These are phyloP conservation scores for Mycalesis mineus DNA, from an alignment of 2,888 invertebrate species.

Conservation along the genomic window DNA sequence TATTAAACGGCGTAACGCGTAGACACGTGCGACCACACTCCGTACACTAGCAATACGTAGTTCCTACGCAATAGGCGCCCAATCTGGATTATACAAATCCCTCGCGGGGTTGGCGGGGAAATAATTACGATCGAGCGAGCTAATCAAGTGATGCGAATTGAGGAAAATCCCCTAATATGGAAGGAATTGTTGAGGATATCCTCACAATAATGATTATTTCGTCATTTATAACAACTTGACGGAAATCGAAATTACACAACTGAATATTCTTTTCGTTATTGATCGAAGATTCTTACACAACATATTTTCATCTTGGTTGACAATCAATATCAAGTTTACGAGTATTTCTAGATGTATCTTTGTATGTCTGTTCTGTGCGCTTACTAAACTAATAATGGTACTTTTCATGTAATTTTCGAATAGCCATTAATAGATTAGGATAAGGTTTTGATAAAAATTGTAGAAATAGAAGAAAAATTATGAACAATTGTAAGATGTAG, in stretches of 20 bases:
- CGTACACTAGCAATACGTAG: constrained; percentile 53
- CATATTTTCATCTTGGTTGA: no score
- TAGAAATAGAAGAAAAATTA: no score
- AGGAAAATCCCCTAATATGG: constrained; percentile 53
- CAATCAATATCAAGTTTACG: no score
- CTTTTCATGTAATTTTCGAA: no score
- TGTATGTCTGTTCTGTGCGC: no score
- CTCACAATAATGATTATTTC: constrained; percentile 6
- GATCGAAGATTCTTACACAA: no score
- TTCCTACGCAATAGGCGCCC: constrained; percentile 63
- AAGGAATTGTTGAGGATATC: constrained; percentile 26
- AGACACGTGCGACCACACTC: constrained; percentile 69
- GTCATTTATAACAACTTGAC: background rate
- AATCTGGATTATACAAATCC: constrained; percentile 77
- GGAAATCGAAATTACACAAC: background rate
- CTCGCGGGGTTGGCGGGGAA: constrained; percentile 60
- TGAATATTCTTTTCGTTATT: no score
- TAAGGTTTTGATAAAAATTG: no score
- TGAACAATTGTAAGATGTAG: no score
- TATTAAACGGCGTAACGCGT: constrained; percentile 23
- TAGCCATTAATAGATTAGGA: no score
- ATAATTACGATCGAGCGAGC: constrained; percentile 68
- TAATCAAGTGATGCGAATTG: constrained; percentile 69
- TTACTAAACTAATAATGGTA: no score
- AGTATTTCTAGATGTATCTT: no score